phyloP scores from a whole-genome alignment of 2,113 vertebrate genomes.

The Odocoileus virginianus region DNA sequence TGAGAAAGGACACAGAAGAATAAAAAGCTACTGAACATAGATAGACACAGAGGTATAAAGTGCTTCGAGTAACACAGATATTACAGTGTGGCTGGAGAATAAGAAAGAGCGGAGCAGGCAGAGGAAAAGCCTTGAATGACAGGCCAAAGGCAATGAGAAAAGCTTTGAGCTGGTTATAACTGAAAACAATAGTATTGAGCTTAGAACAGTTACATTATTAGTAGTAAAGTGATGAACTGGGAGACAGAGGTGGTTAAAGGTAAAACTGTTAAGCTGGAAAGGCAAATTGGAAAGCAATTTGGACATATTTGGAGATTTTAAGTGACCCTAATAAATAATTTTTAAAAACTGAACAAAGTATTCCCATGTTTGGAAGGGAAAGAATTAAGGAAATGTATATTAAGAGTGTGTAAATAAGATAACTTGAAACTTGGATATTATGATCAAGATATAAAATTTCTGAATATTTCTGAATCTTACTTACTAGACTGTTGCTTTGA shows the following conservation, averaged over 20 bases:
- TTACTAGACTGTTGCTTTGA: neutral
- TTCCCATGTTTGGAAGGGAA: neutral
- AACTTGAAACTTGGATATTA: neutral
- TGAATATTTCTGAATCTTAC: neutral
- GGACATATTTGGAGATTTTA: neutral
- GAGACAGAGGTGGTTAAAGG: neutral
- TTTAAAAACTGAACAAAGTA: neutral
- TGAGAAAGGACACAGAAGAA: neutral
- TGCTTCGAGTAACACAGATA: neutral
- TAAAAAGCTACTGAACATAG: neutral
- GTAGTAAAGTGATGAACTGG: neutral
- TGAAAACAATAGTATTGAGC: neutral
- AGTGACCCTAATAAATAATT: neutral
- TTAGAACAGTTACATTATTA: neutral
- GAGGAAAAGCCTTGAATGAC: neutral
- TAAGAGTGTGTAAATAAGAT: neutral
- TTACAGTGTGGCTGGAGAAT: neutral
- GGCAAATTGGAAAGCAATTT: neutral
- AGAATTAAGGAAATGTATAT: neutral
- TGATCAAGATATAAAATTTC: neutral
- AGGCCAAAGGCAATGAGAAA: neutral
- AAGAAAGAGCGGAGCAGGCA: neutral
- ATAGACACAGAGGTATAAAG: neutral
- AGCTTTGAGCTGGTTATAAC: neutral
- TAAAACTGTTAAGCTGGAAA: neutral